phyloP scores from a whole-genome alignment of 1,140 invertebrate species.

The Brachionus sp. region DNA sequence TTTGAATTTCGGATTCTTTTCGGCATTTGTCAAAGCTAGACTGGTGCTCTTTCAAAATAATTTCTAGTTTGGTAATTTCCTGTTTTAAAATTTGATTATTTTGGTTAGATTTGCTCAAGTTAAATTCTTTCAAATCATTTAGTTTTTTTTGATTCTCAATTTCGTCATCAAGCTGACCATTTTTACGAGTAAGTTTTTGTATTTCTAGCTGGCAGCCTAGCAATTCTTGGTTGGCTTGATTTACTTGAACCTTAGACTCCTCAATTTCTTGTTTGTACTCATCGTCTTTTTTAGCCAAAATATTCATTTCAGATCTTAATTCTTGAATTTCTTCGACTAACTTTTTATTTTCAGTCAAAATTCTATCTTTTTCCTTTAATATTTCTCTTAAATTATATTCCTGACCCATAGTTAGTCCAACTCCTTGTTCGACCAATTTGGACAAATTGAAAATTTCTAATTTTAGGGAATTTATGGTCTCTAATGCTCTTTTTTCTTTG shows the following conservation, averaged over 20 bases:
- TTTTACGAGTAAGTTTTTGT: constrained; percentile 57
- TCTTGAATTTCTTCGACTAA: constrained; percentile 53
- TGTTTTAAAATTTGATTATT: constrained; percentile 54
- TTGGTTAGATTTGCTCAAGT: constrained; percentile 53
- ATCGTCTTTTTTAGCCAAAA: constrained; percentile 48
- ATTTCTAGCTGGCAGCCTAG: constrained; percentile 51
- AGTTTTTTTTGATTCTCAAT: constrained; percentile 56
- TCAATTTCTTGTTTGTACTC: constrained; percentile 49
- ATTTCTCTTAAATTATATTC: constrained; percentile 56
- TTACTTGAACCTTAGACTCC: constrained; percentile 21
- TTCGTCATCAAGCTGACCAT: constrained; percentile 59
- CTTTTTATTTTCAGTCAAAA: constrained; percentile 56
- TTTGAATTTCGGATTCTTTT: constrained; percentile 57
- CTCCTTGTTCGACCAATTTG: constrained; percentile 59
- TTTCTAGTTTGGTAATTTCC: constrained; percentile 55
- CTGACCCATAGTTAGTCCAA: constrained; percentile 52
- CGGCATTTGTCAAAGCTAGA: constrained; percentile 52
- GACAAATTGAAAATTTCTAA: constrained; percentile 60
- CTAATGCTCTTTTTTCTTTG: constrained; percentile 58
- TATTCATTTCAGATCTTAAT: constrained; percentile 51
- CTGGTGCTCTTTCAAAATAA: constrained; percentile 56
- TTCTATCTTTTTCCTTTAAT: constrained; percentile 56
- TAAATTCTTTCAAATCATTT: constrained; percentile 53
- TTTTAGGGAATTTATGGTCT: constrained; percentile 60
- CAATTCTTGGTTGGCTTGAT: constrained; percentile 24